Evolutionary conservation across 2,797 vertebrate species (phyloP), one percentile per base, ranked within the genome.

Genomic region (Thunnus albacares): DNA sequence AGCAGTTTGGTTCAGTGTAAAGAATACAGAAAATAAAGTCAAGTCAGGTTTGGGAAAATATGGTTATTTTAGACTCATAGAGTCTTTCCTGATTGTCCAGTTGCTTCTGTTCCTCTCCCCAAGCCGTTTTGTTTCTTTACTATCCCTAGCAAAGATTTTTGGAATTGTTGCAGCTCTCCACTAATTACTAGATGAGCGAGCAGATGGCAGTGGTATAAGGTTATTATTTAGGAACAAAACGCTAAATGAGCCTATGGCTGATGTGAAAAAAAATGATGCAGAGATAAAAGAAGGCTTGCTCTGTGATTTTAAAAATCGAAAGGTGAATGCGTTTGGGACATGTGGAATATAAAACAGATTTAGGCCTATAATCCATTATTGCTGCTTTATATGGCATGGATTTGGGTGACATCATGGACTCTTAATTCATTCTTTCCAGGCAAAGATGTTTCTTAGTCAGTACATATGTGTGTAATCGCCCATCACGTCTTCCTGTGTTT

Each of bases 201-300:
- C 88, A 92, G 86, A 91, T 92, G 87, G 89, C 56, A 41, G 71
- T 24, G 61, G 33, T 72, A 67, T 64, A 57, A 81, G 76, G 87
- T 89, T 85, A 88, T 90, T 82, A 84, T 86, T 86, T 76, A 79
- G 78, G 72, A 87, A 89, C 85, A 87, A 89, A 90, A 89, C 87
- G 75, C 82, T 92, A 91, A 94, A 88, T 87, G 83, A 91, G 85
- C 86, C 82, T 47, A 79, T 84, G 80, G 82, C 80, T 68, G 62
- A 73, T 75, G 71, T 30, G 43, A 52, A 62, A 59, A 78, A 75
- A 82, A 74, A 81, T 20, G 30, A 82, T 78, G 59, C 68, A 63
- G 57, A 78, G 64, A 86, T 88, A 65, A 79, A 64, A 73, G 65
- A 35, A 66, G 59, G 41, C 70, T 67, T 62, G 49, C 58, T 38